These are phyloP conservation scores for Pammene aurita DNA, from an alignment of 2,888 invertebrate genomes.

Conservation along the genomic window DNA sequence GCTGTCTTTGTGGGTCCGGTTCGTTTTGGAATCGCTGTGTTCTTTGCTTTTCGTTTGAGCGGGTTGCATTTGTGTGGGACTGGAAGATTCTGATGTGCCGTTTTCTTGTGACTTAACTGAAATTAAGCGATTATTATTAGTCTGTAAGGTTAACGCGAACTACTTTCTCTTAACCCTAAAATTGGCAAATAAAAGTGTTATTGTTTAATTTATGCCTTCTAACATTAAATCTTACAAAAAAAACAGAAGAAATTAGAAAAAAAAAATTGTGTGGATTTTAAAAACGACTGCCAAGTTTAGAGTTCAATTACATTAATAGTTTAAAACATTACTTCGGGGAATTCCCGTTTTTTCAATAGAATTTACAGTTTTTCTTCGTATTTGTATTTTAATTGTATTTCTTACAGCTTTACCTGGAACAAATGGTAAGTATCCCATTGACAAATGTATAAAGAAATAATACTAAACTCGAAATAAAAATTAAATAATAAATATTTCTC, in stretches of 20 bases:
- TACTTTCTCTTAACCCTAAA: background rate
- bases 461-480: slow-evolving; percentile 7
- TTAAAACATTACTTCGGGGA: slow-evolving; percentile 5
- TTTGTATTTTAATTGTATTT: slow-evolving; percentile 21
- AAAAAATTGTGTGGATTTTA: too few species aligned
- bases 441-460: slow-evolving; percentile 3
- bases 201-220: too few species aligned
- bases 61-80: slow-evolving; percentile 72
- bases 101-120: slow-evolving; percentile 81
- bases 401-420: slow-evolving; percentile 18
- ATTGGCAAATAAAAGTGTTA: slow-evolving; percentile 2
- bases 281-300: background rate
- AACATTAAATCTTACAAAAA: background rate
- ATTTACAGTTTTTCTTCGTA: slow-evolving; percentile 20
- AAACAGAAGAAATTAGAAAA: background rate
- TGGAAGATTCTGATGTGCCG: slow-evolving; percentile 79
- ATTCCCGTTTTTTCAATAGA: slow-evolving; percentile 14
- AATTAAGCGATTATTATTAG: slow-evolving; percentile 43
- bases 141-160: background rate
- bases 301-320: background rate
- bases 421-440: slow-evolving; percentile 9
- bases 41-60: slow-evolving; percentile 80
- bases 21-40: slow-evolving; percentile 71
- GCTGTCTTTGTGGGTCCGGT: slow-evolving; percentile 70
- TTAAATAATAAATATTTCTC: background rate